Evolutionary conservation across 2,888 invertebrate species (phyloP), one percentile per base, ranked within the genome.

Genomic region (Drosophila atripex): DNA sequence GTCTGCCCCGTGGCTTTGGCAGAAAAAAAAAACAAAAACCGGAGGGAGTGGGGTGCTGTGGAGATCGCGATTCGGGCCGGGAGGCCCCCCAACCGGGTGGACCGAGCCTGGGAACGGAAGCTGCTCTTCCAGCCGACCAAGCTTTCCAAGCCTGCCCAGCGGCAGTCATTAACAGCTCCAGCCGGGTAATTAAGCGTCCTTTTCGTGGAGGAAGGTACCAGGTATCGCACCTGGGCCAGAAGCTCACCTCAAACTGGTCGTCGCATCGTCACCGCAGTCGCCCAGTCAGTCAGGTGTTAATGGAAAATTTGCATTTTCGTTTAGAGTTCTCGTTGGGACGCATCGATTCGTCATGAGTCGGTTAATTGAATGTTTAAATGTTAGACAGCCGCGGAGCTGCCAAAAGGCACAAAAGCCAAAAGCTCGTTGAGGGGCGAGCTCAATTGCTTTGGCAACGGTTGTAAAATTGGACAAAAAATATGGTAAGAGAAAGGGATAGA

Each of bases 101-200:
- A 11, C 52, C 30, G 39, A 69, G 76, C 73, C 83, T 83, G 86
- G 77, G 80, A 83, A 79, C 88, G 88, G 88, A 83, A 88, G 84
- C 86, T 75, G 70, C 56, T 56, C 74, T 69, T 63, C 53, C 60
- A 76, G 52, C 39, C 32, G 16, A 30, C 46, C 21, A 30, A 28
- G 30, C 60, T 61, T 39, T 49, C 49, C 30, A 28, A 66, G 53
- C 32, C 75, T 60, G 54, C 61, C 60, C 64, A 68, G 68, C 64
- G 76, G 65, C 56, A 60, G 61, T 80, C 78, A 87, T 87, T 87
- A 82, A 82, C 82, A 76, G 64, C 66, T 70, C 55, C 54, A 51
- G 52, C 55, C 47, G 12, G 66, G 78, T 68, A 80, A 87, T 85
- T 86, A 76, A 82, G 63, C 53, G 50, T 64, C 51, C 71, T 56